Percentiles rank a stretch among this genome's conserved stretches.
Evolutionary conservation across 2,797 vertebrate species (phyloP).

Genomic region (Falco cherrug): DNA sequence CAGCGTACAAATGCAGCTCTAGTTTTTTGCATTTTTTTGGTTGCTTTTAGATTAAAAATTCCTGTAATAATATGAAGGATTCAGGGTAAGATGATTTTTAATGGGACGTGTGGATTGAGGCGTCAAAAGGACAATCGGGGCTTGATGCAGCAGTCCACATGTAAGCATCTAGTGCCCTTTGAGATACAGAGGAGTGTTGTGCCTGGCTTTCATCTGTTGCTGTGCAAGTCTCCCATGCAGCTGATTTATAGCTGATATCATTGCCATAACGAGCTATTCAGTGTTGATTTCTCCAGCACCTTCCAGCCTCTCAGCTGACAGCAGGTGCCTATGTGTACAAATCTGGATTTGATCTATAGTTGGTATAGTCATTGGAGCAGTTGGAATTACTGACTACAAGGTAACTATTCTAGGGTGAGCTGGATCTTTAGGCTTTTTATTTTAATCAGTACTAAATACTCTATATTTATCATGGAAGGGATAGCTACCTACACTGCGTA

Average conservation of each 20-base stretch:
- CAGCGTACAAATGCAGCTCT: neutral
- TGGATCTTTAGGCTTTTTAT: neutral
- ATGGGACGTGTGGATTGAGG: neutral
- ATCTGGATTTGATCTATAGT: neutral
- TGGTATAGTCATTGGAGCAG: neutral
- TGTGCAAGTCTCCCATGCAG: neutral
- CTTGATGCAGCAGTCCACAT: neutral
- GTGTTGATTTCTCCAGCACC: neutral
- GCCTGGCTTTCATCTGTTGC: neutral
- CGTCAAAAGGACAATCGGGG: accelerated
- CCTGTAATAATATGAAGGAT: neutral
- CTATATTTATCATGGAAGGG: neutral
- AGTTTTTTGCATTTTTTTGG: neutral
- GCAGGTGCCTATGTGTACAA: neutral
- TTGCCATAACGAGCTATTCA: neutral
- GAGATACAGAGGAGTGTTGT: neutral
- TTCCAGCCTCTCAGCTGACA: accelerated
- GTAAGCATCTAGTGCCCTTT: neutral
- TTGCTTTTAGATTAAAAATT: neutral
- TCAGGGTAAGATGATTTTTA: neutral
- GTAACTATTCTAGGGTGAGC: neutral
- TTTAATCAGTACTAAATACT: neutral
- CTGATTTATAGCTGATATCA: neutral
- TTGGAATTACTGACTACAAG: neutral
- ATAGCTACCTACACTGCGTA: neutral